Base-by-base conservation (phyloP, 2,888 invertebrate genomes). In the Eugnorisma glareosa region DNA sequence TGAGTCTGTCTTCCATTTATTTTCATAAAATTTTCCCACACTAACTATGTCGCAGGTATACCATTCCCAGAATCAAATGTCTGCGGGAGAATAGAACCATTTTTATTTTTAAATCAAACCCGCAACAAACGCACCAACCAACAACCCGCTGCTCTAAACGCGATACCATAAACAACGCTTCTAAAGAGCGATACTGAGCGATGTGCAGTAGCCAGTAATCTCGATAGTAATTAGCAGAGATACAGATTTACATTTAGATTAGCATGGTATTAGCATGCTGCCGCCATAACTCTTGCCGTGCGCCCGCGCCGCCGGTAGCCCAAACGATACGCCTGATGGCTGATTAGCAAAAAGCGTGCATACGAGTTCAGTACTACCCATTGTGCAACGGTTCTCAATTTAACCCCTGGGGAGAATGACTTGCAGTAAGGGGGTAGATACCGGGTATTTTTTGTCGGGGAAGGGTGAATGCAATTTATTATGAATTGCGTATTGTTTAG, bases 201-300 rank as follows among this genome's bases (percentile, higher is more conserved):
- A 81, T 82, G 76, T 82, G 84, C 88, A 86, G 90, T 88, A 88
- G 87, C 87, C 88, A 91, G 91, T 87, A 92, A 95, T 94, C 94
- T 94, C 91, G 93, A 92, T 93, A 87, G 94, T 92, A 94, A 95
- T 96, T 95, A 95, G 93, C 79, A 59, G 79, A 85, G 89, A 91
- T 90, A 86, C 68, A 93, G 94, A 94, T 95, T 93, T 92, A 91
- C 93, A 94, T 93, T 93, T 93, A 94, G 95, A 95, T 95, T 91
- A 90, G 86, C n/a, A 81, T 67, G 79, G 87, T 86, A 94, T 95
- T 94, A 92, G 92, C 95, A 95, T 95, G 92, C 93, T 86, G 91
- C 83, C 75, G 92, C 93, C 85, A 93, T 94, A 93, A 93, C 88
- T 94, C 92, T 93, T 89, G 86, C 77, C 51, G 63, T 88, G 88